phyloP scores from a whole-genome alignment of 1,140 invertebrate species.

The Thereuonema tuberculata region DNA sequence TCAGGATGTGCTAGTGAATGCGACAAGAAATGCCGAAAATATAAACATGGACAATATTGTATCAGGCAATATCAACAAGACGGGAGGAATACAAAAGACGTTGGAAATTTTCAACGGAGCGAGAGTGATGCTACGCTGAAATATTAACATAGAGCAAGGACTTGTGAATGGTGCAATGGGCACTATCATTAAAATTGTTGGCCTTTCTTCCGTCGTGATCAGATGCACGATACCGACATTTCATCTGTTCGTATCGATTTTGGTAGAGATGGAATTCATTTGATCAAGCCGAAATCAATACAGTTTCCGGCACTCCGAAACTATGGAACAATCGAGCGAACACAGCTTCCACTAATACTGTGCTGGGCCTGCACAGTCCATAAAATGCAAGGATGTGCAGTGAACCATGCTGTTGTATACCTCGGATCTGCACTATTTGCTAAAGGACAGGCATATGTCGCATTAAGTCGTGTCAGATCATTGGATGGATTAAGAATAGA shows the following conservation, averaged over 20 bases:
- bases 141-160: conserved; percentile 26
- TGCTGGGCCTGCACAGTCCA: conserved; percentile 28
- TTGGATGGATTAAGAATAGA: conserved; percentile 12
- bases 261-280: conserved; percentile 12
- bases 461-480: conserved; percentile 15
- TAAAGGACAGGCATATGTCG: conserved; percentile 16
- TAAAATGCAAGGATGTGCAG: conserved; percentile 27
- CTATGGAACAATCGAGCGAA: conserved; percentile 22
- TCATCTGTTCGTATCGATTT: conserved; percentile 20
- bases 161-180: conserved; percentile 28
- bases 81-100: conserved; percentile 11
- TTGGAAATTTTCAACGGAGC: conserved; percentile 15
- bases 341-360: conserved; percentile 29
- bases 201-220: conserved; percentile 21
- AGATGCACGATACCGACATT: conserved; percentile 20
- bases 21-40: conserved; percentile 8
- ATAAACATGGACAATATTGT: conserved; percentile 1
- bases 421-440: conserved; percentile 12
- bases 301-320: conserved; percentile 16
- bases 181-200: conserved; percentile 22
- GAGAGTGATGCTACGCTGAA: conserved; percentile 25
- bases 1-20: conserved; percentile 11
- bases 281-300: conserved; percentile 16
- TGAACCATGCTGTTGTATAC: conserved; percentile 14
- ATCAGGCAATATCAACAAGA: conserved; percentile 14